These are phyloP conservation scores for Gallinago stenura DNA, from an alignment of 2,797 vertebrate species.

Conservation along the genomic window DNA sequence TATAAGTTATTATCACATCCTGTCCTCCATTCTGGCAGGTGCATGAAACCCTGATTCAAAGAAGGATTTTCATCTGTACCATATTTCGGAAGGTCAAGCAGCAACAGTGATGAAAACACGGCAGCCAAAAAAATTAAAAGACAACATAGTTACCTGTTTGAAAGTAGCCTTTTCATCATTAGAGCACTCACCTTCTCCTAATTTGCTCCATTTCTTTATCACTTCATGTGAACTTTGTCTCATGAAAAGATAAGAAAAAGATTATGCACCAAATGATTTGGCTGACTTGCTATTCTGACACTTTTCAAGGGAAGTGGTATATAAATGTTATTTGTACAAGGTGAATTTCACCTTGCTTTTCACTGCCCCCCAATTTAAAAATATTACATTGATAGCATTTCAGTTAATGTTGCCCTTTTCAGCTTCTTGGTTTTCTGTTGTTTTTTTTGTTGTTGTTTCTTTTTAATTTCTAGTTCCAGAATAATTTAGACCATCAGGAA, in stretches of 20 bases:
- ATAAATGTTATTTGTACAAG: not conserved
- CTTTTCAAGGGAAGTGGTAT: not conserved
- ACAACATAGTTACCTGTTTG: not conserved
- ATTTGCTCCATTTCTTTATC: constrained; percentile 6
- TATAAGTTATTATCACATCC: not conserved
- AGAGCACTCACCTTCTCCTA: not conserved
- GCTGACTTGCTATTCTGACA: not conserved
- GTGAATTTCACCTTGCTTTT: constrained; percentile 4
- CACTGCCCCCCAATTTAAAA: rapidly evolving
- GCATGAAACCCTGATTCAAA: not conserved
- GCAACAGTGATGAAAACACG: rapidly evolving
- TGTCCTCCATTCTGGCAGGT: not conserved
- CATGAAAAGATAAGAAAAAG: not conserved
- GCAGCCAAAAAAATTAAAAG: not conserved
- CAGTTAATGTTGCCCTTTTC: not conserved
- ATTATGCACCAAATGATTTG: not conserved
- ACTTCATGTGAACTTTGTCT: not conserved
- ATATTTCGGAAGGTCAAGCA: not conserved
- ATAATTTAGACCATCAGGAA: not conserved
- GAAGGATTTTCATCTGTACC: not conserved
- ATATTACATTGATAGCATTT: not conserved
- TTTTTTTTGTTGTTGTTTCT: not conserved
- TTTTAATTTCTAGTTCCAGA: not conserved
- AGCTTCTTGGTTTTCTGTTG: not conserved
- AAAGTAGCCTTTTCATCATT: not conserved